Evolutionary conservation across 1,140 invertebrate genomes (phyloP), one percentile per base, ranked within the genome.

Genomic region (Plectus sambesii): DNA sequence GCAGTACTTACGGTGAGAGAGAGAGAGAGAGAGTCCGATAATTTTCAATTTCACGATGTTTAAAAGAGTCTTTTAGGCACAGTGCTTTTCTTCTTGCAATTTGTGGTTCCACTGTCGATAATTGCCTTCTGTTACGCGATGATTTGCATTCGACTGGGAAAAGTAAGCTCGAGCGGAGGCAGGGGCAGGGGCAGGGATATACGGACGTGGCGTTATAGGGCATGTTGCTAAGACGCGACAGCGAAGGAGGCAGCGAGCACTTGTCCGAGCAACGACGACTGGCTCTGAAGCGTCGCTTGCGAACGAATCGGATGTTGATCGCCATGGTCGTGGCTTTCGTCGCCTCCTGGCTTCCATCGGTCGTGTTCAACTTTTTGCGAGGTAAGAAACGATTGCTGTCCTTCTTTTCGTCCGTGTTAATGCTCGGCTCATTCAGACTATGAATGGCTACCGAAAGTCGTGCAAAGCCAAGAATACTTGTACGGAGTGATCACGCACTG

Each of bases 51-150:
- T 26, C 35, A 12, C 39, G 17, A 19, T 19, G 15, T 41, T 12
- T 12, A 41, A 12, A 19, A 9, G 12, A 9, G 9, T 45, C 19
- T 52, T 49, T 12, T 36, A 53, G 51, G 51, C 3, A 56, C 47
- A n/a, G 9, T 51, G 15, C 46, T 56, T 4, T 46, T 51, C 22
- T 22, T 56, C 15, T 37, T 57, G 6, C 92, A 97, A 71, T 96
- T 94, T 65, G 74, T 90, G n/a, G 74, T 94, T 50, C 90, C 90
- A 3, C 92, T 94, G 70, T 74, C 85, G 63, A 81, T 92, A 20
- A 94, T 94, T 60, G 81, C 83, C 0, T 81, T 89, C 58, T 94
- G 88, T 73, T 97, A 96, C 70, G 78, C 83, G 5, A 82, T 82
- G 66, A 87, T 97, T 0, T 90, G 85, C 24, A 71, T 85, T 39